Conservation (phyloP, 2,888 invertebrate genomes). For the Ochropleura plecta region DNA sequence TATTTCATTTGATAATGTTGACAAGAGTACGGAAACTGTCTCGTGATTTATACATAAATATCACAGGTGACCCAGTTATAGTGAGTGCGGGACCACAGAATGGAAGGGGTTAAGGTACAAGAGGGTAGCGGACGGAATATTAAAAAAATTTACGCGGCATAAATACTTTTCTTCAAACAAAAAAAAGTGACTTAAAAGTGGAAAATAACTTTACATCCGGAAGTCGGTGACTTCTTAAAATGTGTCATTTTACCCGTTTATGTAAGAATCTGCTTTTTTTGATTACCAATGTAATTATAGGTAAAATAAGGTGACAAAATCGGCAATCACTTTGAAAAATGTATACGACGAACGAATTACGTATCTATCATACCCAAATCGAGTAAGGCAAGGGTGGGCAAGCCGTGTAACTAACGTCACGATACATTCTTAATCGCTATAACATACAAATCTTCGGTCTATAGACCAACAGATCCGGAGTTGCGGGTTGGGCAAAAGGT, state of each 20-base stretch:
- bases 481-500: too few relatives aligned
- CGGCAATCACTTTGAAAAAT: background rate
- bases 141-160: too few relatives aligned
- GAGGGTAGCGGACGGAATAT: slow-evolving; percentile 28
- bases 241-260: too few relatives aligned
- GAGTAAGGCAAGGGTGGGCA: too few relatives aligned
- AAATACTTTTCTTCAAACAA: background rate
- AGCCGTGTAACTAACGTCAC: background rate
- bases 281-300: too few relatives aligned
- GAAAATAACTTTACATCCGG: too few relatives aligned
- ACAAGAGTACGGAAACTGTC: slow-evolving; percentile 60
- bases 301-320: background rate
- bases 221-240: too few relatives aligned
- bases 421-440: background rate
- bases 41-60: slow-evolving; percentile 69
- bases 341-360: background rate
- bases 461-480: too few relatives aligned
- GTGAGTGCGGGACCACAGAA: slow-evolving; percentile 51
- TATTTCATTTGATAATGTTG: slow-evolving; percentile 72
- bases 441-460: too few relatives aligned
- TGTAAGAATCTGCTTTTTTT: background rate
- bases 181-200: too few relatives aligned
- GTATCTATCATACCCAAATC: too few relatives aligned
- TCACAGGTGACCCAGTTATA: slow-evolving; percentile 73
- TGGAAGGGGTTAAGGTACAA: background rate